Base-by-base conservation (phyloP, 2,113 vertebrate species). In the Prionailurus bengalensis region DNA sequence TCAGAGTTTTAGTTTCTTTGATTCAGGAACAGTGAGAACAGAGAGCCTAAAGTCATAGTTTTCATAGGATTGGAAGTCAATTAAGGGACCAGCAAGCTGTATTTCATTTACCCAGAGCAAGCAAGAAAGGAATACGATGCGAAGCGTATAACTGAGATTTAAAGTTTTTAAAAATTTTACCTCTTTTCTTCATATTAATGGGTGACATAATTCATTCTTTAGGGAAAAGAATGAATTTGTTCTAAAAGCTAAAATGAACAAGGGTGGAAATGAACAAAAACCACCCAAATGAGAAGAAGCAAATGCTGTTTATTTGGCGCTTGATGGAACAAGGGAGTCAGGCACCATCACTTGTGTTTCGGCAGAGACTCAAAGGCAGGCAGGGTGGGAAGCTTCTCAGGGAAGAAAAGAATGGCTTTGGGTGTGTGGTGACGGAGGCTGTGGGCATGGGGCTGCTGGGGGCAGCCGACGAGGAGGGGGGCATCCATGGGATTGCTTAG, bases 341-440 rank as follows among this genome's bases (percentile, higher is more conserved):
- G 48, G 27, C 27, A 0, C 31, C 8, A 36, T 51, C 14, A 17
- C 7, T 2, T 70, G 42, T 1, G 0, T 53, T 36, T 61, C 16
- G 39, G 10, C 10, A 45, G 74, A 66, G n/a, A 63, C 29, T 5
- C 27, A 3, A 42, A 16, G 61, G n/a, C 33, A 29, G 61, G 29
- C 31, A 31, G 48, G 16, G 23, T 48, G 65, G n/a, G 42, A 21
- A 8, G 51, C 14, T 55, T 58, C 63, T 39, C 0, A 51, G 33
- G 9, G 61, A 61, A 55, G 25, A 58, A 58, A 76, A 11, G 29
- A 36, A 31, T 0, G 7, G 63, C 33, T 27, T 48, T 27, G 2
- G 31, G 7, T 5, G 0, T 23, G 55, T 7, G n/a, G 48, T 45
- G 58, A 4, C 0, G 0, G 7, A 39, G 31, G 58, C 27, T 5